A percentile compares a stretch with the other conserved stretches of the same genome.
These are phyloP conservation scores for Macrosiphum euphorbiae DNA, from an alignment of 2,888 invertebrate genomes.

Conservation along the genomic window DNA sequence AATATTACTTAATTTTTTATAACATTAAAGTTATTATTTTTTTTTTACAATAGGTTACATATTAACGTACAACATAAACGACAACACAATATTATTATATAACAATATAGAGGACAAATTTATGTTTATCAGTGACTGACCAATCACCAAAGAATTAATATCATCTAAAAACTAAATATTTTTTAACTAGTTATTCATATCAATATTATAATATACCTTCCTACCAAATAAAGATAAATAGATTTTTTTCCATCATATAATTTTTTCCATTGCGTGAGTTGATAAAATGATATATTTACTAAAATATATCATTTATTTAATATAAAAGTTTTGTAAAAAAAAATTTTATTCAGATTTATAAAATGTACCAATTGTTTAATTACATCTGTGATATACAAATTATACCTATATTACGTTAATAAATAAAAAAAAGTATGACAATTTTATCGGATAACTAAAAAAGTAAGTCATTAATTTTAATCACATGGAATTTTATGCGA, in stretches of 20 bases:
- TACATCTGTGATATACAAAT: background rate
- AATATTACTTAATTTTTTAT: background rate
- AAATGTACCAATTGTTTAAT: background rate
- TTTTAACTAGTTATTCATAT: background rate
- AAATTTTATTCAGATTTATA: background rate
- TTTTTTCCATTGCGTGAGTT: background rate
- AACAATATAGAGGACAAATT: background rate
- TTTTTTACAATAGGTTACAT: background rate
- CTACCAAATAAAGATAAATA: background rate
- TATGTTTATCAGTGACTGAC: background rate
- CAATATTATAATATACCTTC: background rate
- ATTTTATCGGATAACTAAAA: constrained; percentile 40
- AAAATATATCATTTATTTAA: background rate
- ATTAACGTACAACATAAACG: background rate
- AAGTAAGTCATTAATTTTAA: constrained; percentile 55
- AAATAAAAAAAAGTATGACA: constrained; percentile 2
- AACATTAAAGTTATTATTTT: background rate
- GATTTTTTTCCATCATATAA: background rate
- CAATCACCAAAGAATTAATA: background rate
- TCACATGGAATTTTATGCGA: constrained; percentile 51
- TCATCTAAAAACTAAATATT: background rate
- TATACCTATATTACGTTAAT: background rate
- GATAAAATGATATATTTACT: background rate
- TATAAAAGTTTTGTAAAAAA: background rate
- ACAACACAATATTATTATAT: background rate